phyloP scores from a whole-genome alignment of 1,140 invertebrate species.

The Ostrea edulis region DNA sequence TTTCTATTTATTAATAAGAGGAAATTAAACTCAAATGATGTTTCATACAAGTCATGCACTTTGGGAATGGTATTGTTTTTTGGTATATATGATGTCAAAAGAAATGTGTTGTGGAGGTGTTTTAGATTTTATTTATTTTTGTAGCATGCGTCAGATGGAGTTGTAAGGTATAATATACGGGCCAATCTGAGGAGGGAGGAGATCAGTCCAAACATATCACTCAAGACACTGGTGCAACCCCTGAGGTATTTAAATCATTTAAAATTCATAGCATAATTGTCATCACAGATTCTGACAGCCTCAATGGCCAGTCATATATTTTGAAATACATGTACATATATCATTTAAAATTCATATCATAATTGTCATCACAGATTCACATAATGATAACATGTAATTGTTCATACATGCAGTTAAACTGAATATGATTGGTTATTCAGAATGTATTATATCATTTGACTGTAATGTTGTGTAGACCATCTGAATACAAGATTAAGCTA shows the following conservation, averaged over 20 bases:
- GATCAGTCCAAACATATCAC: constrained; percentile 85
- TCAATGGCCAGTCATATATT: too few species aligned
- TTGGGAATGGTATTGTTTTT: too few species aligned
- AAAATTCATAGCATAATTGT: background rate
- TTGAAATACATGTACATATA: too few species aligned
- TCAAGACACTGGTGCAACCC: constrained; percentile 90
- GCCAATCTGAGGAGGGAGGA: constrained; percentile 89
- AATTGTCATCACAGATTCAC: too few species aligned
- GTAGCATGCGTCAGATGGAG: constrained; percentile 87
- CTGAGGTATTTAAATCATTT: constrained; percentile 82
- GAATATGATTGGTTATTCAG: background rate
- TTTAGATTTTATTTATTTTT: constrained; percentile 39
- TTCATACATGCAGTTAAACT: background rate
- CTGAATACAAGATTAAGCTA: constrained; percentile 88
- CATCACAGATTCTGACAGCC: too few species aligned
- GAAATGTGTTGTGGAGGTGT: background rate
- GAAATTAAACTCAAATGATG: too few species aligned
- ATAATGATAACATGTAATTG: too few species aligned
- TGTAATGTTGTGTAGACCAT: constrained; percentile 83
- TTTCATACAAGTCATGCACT: too few species aligned
- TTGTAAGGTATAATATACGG: constrained; percentile 86
- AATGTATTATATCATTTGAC: background rate
- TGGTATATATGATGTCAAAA: too few species aligned
- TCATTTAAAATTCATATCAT: too few species aligned
- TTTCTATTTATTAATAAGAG: too few species aligned